Evolutionary conservation across 2,797 vertebrate genomes (phyloP).

Genomic region (Gouania willdenowi): DNA sequence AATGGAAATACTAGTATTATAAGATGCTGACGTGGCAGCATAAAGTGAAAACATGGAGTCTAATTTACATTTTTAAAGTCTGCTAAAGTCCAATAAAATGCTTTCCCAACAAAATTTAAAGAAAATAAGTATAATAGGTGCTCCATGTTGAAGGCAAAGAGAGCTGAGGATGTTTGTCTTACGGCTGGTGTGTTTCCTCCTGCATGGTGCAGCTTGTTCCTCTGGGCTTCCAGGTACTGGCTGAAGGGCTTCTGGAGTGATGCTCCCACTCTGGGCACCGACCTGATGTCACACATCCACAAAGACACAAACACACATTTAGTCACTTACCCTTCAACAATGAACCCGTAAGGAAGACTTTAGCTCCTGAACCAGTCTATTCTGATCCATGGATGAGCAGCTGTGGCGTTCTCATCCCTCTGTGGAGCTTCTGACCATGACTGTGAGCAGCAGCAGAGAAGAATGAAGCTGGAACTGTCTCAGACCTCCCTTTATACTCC

Average conservation of each 20-base stretch:
- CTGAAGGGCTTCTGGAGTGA: conserved; percentile 95
- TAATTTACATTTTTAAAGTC: too few species aligned
- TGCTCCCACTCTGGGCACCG: conserved; percentile 90
- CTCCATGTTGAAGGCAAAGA: too few species aligned
- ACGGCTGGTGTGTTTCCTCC: conserved; percentile 81
- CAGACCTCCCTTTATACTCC: conserved; percentile 77
- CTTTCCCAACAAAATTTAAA: too few species aligned
- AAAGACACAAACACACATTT: conserved; percentile 8
- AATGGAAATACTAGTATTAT: too few species aligned
- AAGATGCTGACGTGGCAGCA: too few species aligned
- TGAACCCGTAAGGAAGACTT: background rate
- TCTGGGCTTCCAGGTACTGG: conserved; percentile 94
- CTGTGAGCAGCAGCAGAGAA: conserved; percentile 52
- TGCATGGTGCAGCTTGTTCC: conserved; percentile 89
- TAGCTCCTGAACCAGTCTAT: background rate
- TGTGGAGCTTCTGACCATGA: conserved; percentile 16
- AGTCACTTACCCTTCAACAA: conserved; percentile 47
- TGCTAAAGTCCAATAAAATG: too few species aligned
- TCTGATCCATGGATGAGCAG: conserved; percentile 17
- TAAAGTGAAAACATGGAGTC: too few species aligned
- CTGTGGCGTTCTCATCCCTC: conserved; percentile 16
- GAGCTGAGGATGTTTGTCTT: conserved; percentile 61
- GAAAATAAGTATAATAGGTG: too few species aligned
- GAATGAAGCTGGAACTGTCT: conserved; percentile 58
- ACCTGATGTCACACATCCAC: conserved; percentile 62